Evolutionary conservation across 1,140 invertebrate genomes (phyloP).

Genomic region (Metopolophium dirhodum): DNA sequence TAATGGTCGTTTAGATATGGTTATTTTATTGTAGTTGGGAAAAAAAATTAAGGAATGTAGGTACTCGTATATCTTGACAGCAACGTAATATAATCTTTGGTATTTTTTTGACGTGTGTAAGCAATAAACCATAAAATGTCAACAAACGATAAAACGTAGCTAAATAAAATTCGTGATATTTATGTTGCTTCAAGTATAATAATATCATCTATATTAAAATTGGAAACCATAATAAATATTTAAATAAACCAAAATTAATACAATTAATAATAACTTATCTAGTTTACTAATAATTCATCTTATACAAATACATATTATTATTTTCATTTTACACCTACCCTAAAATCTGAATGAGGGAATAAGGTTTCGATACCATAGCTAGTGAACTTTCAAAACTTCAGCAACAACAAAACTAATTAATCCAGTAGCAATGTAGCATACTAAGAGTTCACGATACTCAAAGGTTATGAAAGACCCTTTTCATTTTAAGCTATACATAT

Average conservation of each 20-base stretch:
- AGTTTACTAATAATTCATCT: not conserved
- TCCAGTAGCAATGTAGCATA: not conserved
- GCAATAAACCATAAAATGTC: not conserved
- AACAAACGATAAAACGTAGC: not conserved
- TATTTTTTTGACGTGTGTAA: not conserved
- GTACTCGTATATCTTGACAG: not conserved
- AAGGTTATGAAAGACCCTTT: constrained; percentile 22
- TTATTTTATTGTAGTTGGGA: not conserved
- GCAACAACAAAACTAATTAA: constrained; percentile 41
- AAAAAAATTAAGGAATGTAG: not conserved
- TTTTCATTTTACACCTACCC: not conserved
- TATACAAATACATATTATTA: not conserved
- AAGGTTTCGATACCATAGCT: not conserved
- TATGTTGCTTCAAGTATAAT: not conserved
- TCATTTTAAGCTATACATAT: not conserved
- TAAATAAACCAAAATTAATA: not conserved
- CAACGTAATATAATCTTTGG: not conserved
- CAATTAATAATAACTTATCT: not conserved
- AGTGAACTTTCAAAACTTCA: constrained; percentile 20
- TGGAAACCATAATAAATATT: not conserved
- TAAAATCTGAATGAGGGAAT: not conserved
- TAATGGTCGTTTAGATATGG: not conserved
- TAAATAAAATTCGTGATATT: not conserved
- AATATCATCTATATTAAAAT: not conserved
- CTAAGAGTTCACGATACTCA: not conserved